Percentiles rank a stretch among this genome's conserved stretches.
Evolutionary conservation across 2,888 invertebrate genomes (phyloP).

Genomic region (Sphaerophoria rueppellii): DNA sequence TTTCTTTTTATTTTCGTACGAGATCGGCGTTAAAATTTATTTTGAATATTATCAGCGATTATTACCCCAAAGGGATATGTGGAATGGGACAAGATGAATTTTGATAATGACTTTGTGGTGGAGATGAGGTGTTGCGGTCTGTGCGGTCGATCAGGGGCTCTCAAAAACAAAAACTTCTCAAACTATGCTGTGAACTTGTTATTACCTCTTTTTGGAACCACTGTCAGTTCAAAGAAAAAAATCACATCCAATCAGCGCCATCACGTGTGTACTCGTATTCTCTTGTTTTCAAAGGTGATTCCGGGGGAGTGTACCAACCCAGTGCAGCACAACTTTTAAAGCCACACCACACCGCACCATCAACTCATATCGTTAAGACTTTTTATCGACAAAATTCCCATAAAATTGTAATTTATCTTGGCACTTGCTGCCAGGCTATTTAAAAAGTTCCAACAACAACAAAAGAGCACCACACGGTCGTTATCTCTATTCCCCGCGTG

Average conservation of each 20-base stretch:
- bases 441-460: slow-evolving; percentile 56
- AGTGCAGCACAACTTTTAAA: not conserved
- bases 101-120: slow-evolving; percentile 41
- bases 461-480: slow-evolving; percentile 29
- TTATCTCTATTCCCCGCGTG: not conserved
- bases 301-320: slow-evolving; percentile 57
- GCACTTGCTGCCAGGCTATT: slow-evolving; percentile 73
- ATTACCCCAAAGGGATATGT: slow-evolving; percentile 68
- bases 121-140: not conserved
- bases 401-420: slow-evolving; percentile 73
- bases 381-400: slow-evolving; percentile 73
- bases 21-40: slow-evolving; percentile 64
- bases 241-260: slow-evolving; percentile 54
- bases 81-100: slow-evolving; percentile 57
- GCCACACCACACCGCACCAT: slow-evolving; percentile 30
- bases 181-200: too few relatives aligned
- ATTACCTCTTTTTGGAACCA: not conserved
- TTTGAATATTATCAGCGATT: slow-evolving; percentile 73
- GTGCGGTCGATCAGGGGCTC: slow-evolving; percentile 45
- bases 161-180: not conserved
- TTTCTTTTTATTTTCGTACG: slow-evolving; percentile 8
- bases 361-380: slow-evolving; percentile 14
- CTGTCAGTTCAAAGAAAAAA: slow-evolving; percentile 40
- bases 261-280: slow-evolving; percentile 56
- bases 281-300: slow-evolving; percentile 53